Base-by-base conservation (phyloP, 2,797 vertebrate genomes). In the Podarcis siculus region DNA sequence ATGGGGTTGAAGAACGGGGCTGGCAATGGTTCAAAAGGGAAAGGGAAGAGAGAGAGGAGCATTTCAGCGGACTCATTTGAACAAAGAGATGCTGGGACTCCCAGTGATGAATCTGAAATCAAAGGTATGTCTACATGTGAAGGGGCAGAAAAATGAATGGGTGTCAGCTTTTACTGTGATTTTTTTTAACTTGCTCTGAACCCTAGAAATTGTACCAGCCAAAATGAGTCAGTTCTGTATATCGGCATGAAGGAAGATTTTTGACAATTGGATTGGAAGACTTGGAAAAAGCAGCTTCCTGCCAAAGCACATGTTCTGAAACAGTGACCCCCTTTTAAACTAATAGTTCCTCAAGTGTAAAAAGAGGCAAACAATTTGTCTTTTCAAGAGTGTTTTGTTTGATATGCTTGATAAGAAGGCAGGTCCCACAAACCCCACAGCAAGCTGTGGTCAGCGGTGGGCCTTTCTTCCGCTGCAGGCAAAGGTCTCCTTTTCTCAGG, bases 1-100 rank as follows among this genome's bases (percentile, higher is more conserved):
- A 98, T 99, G 98, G 98, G 98, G 95, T 97, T 99, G 93, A 99
- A 99, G 97, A 99, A 99, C 67, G 98, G 98, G 95, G 98, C 98
- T 91, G 98, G 98, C 95, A 97, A 97, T 45, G 98, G 98, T 96
- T 98, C 98, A 95, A 99, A 99, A 98, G 98, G 98, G 95, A 99
- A 99, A 97, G 98, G 98, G 91, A 99, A 99, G 96, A 98, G 99
- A 96, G 98, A 99, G 96, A 97, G 98, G 95, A 99, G 99, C 97
- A 98, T 98, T 97, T 99, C 99, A 1, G 98, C 98, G 91, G 99
- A 99, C 96, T 99, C 99, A 25, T 99, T 99, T 92, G 98, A 99
- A 89, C 99, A 99, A 96, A 98, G 98, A 90, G 99, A 99, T 94
- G 96, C 98, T 82, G 98, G 98, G 93, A 99, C 98, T 86, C 98